phyloP scores from a whole-genome alignment of 1,140 invertebrate genomes.

The Apis cerana region DNA sequence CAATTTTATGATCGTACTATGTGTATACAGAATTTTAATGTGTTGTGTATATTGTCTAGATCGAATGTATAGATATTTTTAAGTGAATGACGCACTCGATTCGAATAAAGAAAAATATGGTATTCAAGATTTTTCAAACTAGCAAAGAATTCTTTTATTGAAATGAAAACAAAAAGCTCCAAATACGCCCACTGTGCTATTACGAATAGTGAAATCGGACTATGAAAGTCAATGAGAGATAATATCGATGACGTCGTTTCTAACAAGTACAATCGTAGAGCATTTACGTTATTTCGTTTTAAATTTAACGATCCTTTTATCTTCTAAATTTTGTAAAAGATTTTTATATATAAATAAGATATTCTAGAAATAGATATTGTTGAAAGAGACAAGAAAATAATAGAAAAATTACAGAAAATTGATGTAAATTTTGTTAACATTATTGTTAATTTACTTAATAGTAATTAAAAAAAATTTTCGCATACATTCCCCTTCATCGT shows the following conservation, averaged over 20 bases:
- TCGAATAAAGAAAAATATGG: background rate
- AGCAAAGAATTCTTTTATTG: background rate
- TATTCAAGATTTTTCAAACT: background rate
- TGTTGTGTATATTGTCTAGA: conserved; percentile 33
- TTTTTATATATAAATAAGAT: background rate
- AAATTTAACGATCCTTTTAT: conserved; percentile 53
- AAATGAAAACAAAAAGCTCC: background rate
- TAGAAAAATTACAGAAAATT: background rate
- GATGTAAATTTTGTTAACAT: background rate
- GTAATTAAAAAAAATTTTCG: background rate
- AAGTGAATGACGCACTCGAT: conserved; percentile 19
- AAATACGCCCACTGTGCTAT: background rate
- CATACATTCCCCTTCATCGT: conserved; percentile 47
- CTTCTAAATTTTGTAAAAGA: background rate
- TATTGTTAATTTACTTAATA: background rate
- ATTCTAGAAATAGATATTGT: too few species aligned
- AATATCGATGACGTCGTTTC: conserved; percentile 42
- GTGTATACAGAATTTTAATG: conserved; percentile 30
- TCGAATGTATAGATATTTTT: conserved; percentile 29
- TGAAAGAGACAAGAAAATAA: background rate
- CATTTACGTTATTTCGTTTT: conserved; percentile 63
- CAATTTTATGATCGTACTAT: conserved; percentile 18
- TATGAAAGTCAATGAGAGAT: conserved; percentile 4
- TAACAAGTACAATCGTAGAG: conserved; percentile 60
- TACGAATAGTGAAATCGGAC: conserved; percentile 9